Base-by-base conservation (phyloP, 2,888 invertebrate species). In the Eupithecia vulgata region DNA sequence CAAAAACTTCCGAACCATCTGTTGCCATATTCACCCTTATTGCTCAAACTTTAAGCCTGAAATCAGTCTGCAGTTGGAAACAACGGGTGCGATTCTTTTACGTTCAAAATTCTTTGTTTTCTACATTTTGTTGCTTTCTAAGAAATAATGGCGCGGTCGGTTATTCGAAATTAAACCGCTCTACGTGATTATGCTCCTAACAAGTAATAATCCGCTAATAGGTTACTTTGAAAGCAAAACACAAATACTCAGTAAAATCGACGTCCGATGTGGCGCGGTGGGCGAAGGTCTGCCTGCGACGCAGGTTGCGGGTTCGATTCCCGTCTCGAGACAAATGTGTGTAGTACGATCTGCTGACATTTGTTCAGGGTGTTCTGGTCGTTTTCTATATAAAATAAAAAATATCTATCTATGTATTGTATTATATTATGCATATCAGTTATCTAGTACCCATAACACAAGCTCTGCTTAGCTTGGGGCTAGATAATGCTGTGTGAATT, bases 21-120 rank as follows among this genome's bases (percentile, higher is more conserved):
- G 82, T 81, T 83, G 78, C 83, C 72, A 86, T 83, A 88, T 84
- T 85, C 84, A 84, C 86, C 88, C 83, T 83, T 87, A 87, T 82
- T 37, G 30, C 72, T 42, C 72, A 67, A 78, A 77, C 73, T 77
- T 81, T 83, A 89, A 81, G 84, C 81, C 75, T 79, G 70, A 82
- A 77, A 79, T 82, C 86, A 71, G 61, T 66, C 67, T 72, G 71
- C 40, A 67, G 73, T 21, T 68, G 35, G 52, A 78, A 35, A 74
- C 72, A 77, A 70, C 74, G 73, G 74, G 74, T 75, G 74, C 72
- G 65, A 68, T 75, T 73, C 75, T 79, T 76, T 75, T 68, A 74
- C 70, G 73, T 72, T 71, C 45, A 72, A 73, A 73, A 71, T 74
- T 73, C 66, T 74, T 80, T 78, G 73, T 77, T 72, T 79, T 78